These are phyloP conservation scores for Cervus canadensis DNA, from an alignment of 2,113 vertebrate species.

Conservation along the genomic window DNA sequence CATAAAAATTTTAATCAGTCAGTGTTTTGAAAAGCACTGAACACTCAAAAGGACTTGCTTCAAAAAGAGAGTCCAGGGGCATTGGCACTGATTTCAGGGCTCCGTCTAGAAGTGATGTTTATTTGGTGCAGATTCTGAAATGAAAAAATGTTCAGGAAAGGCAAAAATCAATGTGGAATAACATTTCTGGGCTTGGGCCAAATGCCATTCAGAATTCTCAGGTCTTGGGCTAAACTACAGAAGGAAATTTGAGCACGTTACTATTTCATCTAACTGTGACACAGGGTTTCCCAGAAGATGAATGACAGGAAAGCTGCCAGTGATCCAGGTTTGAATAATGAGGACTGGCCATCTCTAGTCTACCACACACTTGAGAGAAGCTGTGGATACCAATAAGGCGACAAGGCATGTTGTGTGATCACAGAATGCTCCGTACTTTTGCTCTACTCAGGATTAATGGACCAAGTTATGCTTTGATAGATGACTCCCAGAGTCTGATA, in stretches of 20 bases:
- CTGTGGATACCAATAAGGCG: not conserved
- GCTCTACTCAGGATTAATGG: not conserved
- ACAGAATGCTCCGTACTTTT: not conserved
- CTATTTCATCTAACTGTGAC: slow-evolving; percentile 18
- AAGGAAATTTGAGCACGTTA: slow-evolving; percentile 9
- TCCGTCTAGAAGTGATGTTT: not conserved
- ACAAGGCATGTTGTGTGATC: not conserved
- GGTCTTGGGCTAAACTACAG: not conserved
- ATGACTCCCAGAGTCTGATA: not conserved
- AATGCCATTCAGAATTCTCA: not conserved
- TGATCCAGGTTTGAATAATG: slow-evolving; percentile 25
- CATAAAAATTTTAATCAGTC: slow-evolving; percentile 13
- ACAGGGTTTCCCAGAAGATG: not conserved
- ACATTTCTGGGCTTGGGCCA: not conserved
- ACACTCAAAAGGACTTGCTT: not conserved
- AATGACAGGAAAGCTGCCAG: not conserved
- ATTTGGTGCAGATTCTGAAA: not conserved
- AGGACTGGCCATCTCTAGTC: not conserved
- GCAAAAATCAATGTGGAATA: slow-evolving; percentile 5
- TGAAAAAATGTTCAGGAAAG: not conserved
- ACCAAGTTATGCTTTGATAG: not conserved
- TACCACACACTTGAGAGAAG: not conserved
- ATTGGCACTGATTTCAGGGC: not conserved
- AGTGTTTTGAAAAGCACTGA: slow-evolving; percentile 9
- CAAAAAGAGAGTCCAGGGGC: not conserved